Evolutionary conservation across 2,797 vertebrate genomes (phyloP), one percentile per base, ranked within the genome.

Genomic region (Microtus agrestis): DNA sequence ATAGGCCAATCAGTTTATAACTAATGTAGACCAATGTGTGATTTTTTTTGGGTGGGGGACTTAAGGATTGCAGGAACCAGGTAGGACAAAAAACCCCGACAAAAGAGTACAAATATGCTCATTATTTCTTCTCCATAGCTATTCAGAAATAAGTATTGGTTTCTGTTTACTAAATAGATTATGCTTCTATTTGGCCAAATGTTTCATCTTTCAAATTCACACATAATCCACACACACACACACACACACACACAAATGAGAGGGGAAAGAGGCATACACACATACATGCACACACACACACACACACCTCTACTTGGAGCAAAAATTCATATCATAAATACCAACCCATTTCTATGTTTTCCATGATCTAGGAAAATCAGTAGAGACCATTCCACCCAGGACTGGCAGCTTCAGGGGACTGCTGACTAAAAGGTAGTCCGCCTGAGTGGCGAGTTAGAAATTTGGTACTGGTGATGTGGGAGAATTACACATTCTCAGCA

Each of bases 61-160:
- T 59, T 59, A 56, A 59, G 8, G 21, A 8, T 59, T 59, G 21
- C 56, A 23, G 21, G 21, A 59, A 59, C 21, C 19, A 23, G 56
- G 56, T 2, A 59, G 56, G 56, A 59, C 56, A 59, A 21, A 59
- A 59, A 56, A 59, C 6, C 56, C 56, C 0, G 2, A 59, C 56
- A 23, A 59, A 21, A 59, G 77, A 94, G 81, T 74, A 85, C 84
- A 34, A 40, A 65, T 95, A 69, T 89, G 73, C 23, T 80, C 87
- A 91, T 92, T 93, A 90, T 80, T 87, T 65, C 43, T 80, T 34
- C 48, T 90, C 69, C 94, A 63, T 1, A 97, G 88, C 74, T 96
- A 95, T 67, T 92, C 73, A 95, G 90, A 97, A 95, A 5, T 9
- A 96, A 81, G 43, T 78, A 95, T 14, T 81, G 76, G 63, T 90